phyloP scores from a whole-genome alignment of 37 sponge, comb jelly and placozoan species.

The Petrosia ficiformis region DNA sequence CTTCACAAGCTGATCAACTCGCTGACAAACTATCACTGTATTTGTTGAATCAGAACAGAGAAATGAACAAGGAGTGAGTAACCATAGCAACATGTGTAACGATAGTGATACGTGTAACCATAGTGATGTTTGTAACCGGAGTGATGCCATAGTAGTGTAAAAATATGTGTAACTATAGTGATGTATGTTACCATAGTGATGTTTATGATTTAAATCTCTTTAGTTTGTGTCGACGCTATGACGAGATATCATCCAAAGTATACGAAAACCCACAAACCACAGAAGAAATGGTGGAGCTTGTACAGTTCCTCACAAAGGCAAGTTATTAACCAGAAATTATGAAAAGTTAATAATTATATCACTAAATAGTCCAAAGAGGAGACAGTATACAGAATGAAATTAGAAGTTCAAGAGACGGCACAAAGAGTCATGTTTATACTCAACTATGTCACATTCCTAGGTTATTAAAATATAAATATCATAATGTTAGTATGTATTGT shows the following conservation, averaged over 20 bases:
- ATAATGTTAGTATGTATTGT: too few species aligned
- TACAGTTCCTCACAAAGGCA: constrained; percentile 79
- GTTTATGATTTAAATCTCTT: constrained; percentile 1
- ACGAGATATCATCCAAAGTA: constrained; percentile 75
- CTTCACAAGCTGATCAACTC: constrained; percentile 29
- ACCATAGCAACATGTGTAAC: too few species aligned
- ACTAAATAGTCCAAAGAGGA: constrained; percentile 53
- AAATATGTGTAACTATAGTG: too few species aligned
- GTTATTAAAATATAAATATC: too few species aligned
- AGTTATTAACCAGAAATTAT: background rate
- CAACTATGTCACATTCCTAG: constrained; percentile 77
- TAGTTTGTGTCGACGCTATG: constrained; percentile 86
- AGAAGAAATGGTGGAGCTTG: constrained; percentile 75
- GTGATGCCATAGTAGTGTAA: too few species aligned
- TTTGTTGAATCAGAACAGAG: constrained; percentile 77
- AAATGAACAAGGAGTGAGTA: constrained; percentile 76
- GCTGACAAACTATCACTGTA: constrained; percentile 40
- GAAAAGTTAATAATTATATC: background rate
- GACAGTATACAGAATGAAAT: constrained; percentile 61
- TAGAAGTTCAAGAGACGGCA: constrained; percentile 74
- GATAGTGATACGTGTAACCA: background rate
- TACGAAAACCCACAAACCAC: constrained; percentile 81
- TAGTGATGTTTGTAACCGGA: too few species aligned
- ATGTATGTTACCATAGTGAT: too few species aligned
- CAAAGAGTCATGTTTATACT: constrained; percentile 85